Conservation (phyloP, 2,888 invertebrate species). For the Apamea anceps region DNA sequence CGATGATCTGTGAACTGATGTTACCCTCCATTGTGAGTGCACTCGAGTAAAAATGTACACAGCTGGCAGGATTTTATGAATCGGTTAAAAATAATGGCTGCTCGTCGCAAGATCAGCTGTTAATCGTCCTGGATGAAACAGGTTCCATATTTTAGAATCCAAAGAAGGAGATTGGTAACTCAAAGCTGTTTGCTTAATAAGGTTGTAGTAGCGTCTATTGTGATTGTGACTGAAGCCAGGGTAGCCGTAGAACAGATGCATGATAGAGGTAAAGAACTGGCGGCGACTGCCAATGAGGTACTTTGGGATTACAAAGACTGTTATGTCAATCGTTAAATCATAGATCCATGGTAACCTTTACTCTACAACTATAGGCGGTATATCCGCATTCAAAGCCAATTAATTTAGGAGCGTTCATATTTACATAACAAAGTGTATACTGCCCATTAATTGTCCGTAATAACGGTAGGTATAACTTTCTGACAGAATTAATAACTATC, state of each 20-base stretch:
- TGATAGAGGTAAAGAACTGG: background rate
- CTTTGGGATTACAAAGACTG: background rate
- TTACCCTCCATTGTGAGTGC: conserved; percentile 31
- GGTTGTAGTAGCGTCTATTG: background rate
- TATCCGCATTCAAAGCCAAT: conserved; percentile 11
- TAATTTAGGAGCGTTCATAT: conserved; percentile 31
- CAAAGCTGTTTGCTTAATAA: background rate
- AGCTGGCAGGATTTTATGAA: background rate
- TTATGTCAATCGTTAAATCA: conserved; percentile 20
- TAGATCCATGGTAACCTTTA: conserved; percentile 6
- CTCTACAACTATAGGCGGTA: background rate
- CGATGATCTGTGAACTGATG: conserved; percentile 44
- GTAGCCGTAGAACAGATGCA: background rate
- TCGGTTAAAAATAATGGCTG: background rate
- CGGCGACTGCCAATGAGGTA: background rate
- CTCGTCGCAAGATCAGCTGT: conserved; percentile 5
- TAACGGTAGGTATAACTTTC: conserved; percentile 29
- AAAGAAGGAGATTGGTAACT: background rate
- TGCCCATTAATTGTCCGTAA: conserved; percentile 50
- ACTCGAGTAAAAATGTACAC: conserved; percentile 25
- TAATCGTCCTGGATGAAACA: background rate
- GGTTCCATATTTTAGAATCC: background rate
- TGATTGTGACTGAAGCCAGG: background rate
- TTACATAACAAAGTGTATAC: conserved; percentile 40
- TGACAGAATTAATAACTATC: conserved; percentile 26